Conservation (phyloP, 2,113 vertebrate species). For the Todiramphus saurophagus region DNA sequence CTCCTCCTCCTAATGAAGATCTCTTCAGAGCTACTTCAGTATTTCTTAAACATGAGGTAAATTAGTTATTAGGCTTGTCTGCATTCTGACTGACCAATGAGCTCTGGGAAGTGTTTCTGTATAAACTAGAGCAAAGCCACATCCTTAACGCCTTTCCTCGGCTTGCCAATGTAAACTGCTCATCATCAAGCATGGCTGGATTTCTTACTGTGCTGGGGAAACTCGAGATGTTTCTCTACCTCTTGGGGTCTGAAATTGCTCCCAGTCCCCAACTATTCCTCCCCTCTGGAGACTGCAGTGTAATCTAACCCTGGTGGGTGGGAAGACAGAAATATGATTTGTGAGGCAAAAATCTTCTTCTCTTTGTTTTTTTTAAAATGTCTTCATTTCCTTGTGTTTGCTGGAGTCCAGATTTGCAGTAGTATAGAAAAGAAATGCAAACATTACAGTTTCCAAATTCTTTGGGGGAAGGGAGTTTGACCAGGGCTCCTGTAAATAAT, state of each 20-base stretch:
- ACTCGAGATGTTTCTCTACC: constrained; percentile 11
- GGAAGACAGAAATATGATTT: background rate
- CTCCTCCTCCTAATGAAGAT: background rate
- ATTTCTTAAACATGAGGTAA: constrained; percentile 3
- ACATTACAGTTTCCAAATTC: background rate
- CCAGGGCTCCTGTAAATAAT: background rate
- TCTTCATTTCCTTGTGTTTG: background rate
- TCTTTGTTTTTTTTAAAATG: background rate
- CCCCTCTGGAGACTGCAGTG: background rate
- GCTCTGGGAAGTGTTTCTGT: constrained; percentile 24
- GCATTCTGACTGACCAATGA: background rate
- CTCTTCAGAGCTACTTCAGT: background rate
- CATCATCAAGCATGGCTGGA: background rate
- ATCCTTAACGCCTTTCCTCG: constrained; percentile 31
- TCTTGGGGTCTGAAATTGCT: constrained; percentile 16
- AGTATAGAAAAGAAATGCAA: background rate
- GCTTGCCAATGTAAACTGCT: constrained; percentile 19
- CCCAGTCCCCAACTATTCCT: background rate
- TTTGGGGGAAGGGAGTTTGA: background rate
- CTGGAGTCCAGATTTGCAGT: background rate
- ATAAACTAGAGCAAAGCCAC: constrained; percentile 35
- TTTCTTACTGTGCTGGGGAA: constrained; percentile 27
- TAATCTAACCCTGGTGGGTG: background rate
- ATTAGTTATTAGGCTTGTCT: background rate
- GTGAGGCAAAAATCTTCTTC: background rate